Conservation (phyloP, 1,140 invertebrate species). For the Babylonia areolata region DNA sequence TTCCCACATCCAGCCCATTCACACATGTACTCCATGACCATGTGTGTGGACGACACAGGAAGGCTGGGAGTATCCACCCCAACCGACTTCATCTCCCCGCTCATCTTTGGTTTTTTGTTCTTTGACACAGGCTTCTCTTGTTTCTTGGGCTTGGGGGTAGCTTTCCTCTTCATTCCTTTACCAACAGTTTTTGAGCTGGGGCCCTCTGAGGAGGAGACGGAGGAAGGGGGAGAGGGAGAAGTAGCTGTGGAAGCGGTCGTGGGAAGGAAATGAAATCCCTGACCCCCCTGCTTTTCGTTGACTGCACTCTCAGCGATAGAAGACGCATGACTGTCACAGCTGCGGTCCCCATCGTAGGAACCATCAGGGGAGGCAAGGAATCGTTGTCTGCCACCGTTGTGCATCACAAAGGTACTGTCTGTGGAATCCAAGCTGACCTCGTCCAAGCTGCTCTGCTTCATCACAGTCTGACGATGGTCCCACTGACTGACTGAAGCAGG, state of each 20-base stretch:
- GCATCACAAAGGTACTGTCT: not conserved
- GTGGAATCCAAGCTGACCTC: not conserved
- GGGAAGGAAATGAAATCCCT: not conserved
- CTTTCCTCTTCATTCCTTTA: not conserved
- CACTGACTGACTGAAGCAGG: not conserved
- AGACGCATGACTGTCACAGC: not conserved
- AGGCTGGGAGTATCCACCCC: not conserved
- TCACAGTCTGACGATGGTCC: not conserved
- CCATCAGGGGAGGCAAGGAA: not conserved
- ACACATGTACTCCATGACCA: constrained; percentile 64
- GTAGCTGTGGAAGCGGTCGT: not conserved
- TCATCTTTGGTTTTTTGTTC: not conserved
- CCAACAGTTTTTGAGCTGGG: not conserved
- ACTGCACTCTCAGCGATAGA: not conserved
- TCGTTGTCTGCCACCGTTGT: not conserved
- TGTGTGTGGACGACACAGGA: not conserved
- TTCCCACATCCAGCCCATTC: constrained; percentile 71
- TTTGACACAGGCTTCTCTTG: not conserved
- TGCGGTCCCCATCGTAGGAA: not conserved
- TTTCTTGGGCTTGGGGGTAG: not conserved
- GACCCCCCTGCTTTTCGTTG: not conserved
- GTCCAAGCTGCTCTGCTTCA: not conserved
- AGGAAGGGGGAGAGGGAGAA: not conserved
- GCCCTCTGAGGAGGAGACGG: not conserved
- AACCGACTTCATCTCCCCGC: not conserved